Evolutionary conservation across 2,113 vertebrate species (phyloP), one percentile per base, ranked within the genome.

Genomic region (Cichladusa arquata): DNA sequence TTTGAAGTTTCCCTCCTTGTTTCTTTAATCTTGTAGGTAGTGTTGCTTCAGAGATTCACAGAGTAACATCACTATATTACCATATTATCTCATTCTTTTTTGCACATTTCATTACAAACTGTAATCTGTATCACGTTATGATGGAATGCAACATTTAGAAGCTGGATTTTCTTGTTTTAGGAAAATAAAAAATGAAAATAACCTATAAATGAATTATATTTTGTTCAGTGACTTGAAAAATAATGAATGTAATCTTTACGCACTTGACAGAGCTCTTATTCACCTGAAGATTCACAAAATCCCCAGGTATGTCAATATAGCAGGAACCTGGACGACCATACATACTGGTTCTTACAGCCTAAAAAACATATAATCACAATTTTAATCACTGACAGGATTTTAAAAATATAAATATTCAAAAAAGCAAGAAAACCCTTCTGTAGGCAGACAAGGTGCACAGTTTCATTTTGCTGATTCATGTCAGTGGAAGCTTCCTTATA

Each of bases 251-350:
- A 81, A 84, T 45, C 34, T 47, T 82, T 86, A 98, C 98, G 90
- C 64, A 98, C 99, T 98, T 99, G 95, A 99, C 86, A 93, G 97
- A 98, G 95, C 88, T 97, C 94, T 96, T 97, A 48, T 98, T 97
- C 96, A 98, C 98, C 93, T 97, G 98, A 48, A 98, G 98, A 86
- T 98, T 99, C 79, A 99, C 98, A 97, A 99, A 98, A 95, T 99
- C 99, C 77, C 99, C 99, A 14, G 99, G 98, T 64, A 99, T 99
- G 93, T 99, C 99, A 89, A 99, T 93, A 78, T 99, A 99, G 96
- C 98, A 99, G 48, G 98, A 98, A 56, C 99, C 99, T 29, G 99
- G 99, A 69, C 99, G 99, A 18, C 99, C 99, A 72, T 99, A 99
- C 33, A 98, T 98, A 81, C 99, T 99, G 89, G 96, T 98, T 93